Percentiles rank a stretch among this genome's conserved stretches.
These are phyloP conservation scores for Caenorhabditis sp. DNA, from an alignment of 2,888 invertebrate genomes.

Conservation along the genomic window DNA sequence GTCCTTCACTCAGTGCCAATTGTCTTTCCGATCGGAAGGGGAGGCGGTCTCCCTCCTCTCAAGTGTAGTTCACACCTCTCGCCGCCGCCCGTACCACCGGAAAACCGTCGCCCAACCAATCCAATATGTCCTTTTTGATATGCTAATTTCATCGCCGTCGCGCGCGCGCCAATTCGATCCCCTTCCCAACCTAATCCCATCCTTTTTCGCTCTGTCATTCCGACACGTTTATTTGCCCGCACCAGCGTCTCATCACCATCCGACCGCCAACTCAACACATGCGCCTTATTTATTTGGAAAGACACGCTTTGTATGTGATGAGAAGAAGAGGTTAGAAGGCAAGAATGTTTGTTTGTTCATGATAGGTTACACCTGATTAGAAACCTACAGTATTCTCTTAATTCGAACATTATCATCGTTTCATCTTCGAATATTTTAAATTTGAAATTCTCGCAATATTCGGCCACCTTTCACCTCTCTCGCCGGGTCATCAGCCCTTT, in stretches of 20 bases:
- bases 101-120: neutral
- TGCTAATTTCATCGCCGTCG: constrained; percentile 28
- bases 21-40: constrained; percentile 27
- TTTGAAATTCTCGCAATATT: neutral
- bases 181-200: constrained; percentile 21
- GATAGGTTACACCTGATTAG: no score
- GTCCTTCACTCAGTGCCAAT: constrained; percentile 34
- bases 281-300: constrained; percentile 29
- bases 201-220: constrained; percentile 11
- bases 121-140: constrained; percentile 53
- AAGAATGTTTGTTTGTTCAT: constrained; percentile 2
- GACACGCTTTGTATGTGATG: neutral
- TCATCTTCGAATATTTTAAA: no score
- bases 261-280: neutral
- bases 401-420: no score
- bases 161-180: constrained; percentile 1
- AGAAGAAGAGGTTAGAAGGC: no score
- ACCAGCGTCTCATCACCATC: neutral
- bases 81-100: neutral
- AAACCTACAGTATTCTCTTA: no score
- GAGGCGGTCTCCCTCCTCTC: constrained; percentile 8
- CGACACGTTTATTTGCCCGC: constrained; percentile 17
- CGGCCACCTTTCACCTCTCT: neutral
- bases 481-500: constrained; percentile 19
- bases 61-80: constrained; percentile 45